phyloP scores from a whole-genome alignment of 2,888 invertebrate species.

The Rambutsinella grinnellia region DNA sequence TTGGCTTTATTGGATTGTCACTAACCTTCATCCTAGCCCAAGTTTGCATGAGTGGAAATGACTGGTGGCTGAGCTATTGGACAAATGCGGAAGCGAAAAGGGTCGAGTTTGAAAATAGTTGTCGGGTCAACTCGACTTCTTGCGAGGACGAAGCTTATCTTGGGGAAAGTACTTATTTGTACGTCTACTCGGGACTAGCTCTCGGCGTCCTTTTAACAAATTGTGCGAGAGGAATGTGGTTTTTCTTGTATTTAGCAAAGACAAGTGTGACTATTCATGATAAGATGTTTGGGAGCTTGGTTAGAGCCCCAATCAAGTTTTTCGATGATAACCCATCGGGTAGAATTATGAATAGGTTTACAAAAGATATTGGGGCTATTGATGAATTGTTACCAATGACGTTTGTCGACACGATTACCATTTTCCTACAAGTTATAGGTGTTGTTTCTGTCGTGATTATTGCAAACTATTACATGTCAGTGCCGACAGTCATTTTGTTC shows the following conservation, averaged over 20 bases:
- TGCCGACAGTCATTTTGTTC: slow-evolving; percentile 47
- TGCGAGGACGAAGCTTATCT: slow-evolving; percentile 40
- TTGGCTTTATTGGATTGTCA: slow-evolving; percentile 20
- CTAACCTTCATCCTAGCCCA: slow-evolving; percentile 38
- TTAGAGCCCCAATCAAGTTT: slow-evolving; percentile 69
- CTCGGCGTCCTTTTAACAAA: slow-evolving; percentile 67
- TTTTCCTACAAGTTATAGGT: slow-evolving; percentile 49
- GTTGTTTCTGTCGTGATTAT: slow-evolving; percentile 37
- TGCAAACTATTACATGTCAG: slow-evolving; percentile 45
- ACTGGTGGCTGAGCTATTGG: slow-evolving; percentile 57
- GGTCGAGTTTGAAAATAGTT: slow-evolving; percentile 13
- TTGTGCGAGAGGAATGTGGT: slow-evolving; percentile 68
- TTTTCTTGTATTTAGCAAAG: slow-evolving; percentile 69
- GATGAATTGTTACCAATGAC: slow-evolving; percentile 52
- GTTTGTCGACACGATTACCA: slow-evolving; percentile 35
- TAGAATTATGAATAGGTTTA: slow-evolving; percentile 54
- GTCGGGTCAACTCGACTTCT: not conserved
- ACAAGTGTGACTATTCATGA: slow-evolving; percentile 71
- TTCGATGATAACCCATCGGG: slow-evolving; percentile 63
- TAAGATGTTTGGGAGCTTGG: slow-evolving; percentile 70
- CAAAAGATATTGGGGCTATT: slow-evolving; percentile 49
- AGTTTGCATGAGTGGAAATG: slow-evolving; percentile 39
- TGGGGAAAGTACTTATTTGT: slow-evolving; percentile 67
- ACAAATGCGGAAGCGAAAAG: slow-evolving; percentile 38
- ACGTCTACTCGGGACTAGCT: slow-evolving; percentile 68